Base-by-base conservation (phyloP, 2,888 invertebrate species). In the Drosophila antonietae region DNA sequence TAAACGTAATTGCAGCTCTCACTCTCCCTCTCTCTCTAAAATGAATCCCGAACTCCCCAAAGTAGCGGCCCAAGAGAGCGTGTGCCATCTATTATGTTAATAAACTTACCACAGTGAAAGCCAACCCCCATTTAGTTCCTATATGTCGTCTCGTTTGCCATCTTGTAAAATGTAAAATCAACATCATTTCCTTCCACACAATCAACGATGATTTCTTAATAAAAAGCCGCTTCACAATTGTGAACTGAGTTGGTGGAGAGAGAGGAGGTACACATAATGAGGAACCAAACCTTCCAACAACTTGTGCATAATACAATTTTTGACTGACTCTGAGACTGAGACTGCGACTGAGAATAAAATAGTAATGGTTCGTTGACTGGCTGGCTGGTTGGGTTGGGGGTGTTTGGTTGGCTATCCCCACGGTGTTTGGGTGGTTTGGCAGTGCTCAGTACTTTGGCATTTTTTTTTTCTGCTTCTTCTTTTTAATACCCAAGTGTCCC, bases 161-260 rank as follows among this genome's bases (percentile, higher is more conserved):
- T 69, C 70, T 76, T 77, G 79, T 85, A 80, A 83, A 88, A 81
- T 81, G 79, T 85, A 80, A 85, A 88, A 85, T 83, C 85, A 86
- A 88, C 86, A 88, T 83, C 81, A 85, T 78, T 86, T 86, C 83
- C 85, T 88, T 88, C 88, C 88, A 88, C 83, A 81, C 86, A 86
- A 88, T 88, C 86, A 86, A 85, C 85, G 85, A 88, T 88, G 86
- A 85, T 88, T 86, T 86, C 88, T 85, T 88, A 85, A 83, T 88
- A 85, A 88, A 87, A 86, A 81, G 80, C 78, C 72, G 73, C 56
- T 71, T 67, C 33, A 62, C 46, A 9, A 12, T 46, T 31, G 35
- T 33, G 28, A 53, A 55, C 43, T 47, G 59, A 41, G 10, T 5
- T 4, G 15, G 39, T 15, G 0, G 37, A 15, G 37, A 0, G 18